These are phyloP conservation scores for Hypanus sabinus DNA, from an alignment of 2,113 vertebrate genomes.

Conservation along the genomic window DNA sequence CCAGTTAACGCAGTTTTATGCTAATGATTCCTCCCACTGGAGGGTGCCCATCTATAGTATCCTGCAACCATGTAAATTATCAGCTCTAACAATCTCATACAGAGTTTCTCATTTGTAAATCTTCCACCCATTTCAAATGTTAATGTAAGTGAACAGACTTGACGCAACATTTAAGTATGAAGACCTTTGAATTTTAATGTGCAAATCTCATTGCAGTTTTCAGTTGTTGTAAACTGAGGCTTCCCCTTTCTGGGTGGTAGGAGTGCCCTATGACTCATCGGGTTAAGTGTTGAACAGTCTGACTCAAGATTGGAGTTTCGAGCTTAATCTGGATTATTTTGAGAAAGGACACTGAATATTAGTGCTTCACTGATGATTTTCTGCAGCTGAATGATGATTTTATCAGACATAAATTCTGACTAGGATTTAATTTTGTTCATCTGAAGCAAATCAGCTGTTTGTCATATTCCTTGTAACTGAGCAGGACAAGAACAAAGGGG, in stretches of 20 bases:
- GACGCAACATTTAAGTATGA: neutral
- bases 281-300: slow-evolving; percentile 1
- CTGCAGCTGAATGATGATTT: slow-evolving; percentile 10
- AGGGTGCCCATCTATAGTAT: neutral
- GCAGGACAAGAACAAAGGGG: neutral
- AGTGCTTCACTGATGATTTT: neutral
- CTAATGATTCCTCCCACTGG: neutral
- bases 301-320: neutral
- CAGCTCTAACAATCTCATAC: neutral
- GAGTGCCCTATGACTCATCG: neutral
- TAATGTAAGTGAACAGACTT: too few relatives aligned
- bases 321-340: slow-evolving; percentile 23
- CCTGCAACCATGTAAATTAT: neutral
- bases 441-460: neutral
- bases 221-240: neutral
- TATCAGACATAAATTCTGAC: neutral
- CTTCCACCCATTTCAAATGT: slow-evolving; percentile 3
- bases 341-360: neutral
- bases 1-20: neutral
- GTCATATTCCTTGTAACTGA: neutral
- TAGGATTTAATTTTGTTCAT: neutral
- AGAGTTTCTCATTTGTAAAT: neutral
- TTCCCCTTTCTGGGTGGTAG: neutral
- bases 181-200: neutral
- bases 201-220: neutral